Base-by-base conservation (phyloP, 2,888 invertebrate species). In the Drosophila helvetica region DNA sequence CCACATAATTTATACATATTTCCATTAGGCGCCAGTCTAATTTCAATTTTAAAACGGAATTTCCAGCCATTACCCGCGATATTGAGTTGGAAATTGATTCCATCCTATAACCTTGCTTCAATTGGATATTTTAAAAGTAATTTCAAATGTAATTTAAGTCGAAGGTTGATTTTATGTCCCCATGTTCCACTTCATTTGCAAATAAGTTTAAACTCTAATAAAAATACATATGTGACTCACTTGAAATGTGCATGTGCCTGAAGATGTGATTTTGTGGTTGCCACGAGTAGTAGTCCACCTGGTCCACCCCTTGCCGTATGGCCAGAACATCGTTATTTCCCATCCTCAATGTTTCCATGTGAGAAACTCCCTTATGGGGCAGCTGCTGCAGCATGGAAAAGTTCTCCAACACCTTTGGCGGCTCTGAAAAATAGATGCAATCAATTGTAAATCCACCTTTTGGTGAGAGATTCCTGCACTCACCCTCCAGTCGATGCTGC, bases 331-430 rank as follows among this genome's bases (percentile, higher is more conserved):
- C 87, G 6, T 77, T 33, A 74, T 51, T 3, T 48, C 50, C 10
- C 42, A 72, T 17, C 10, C 77, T 74, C 4, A 87, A 15, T 7
- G 78, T 59, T 17, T 86, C 63, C 2, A 91, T 33, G 45, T 75
- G 73, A 15, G 72, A 81, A 1, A 38, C 38, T n/a, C 77, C 76
- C 45, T 77, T 67, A 1, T 81, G 66, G 0, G 67, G 50, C 4
- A 92, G 50, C 12, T 71, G 76, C 67, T 91, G 91, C 6, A 88
- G 73, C 3, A 90, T n/a, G 27, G 78, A 73, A 60, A 92, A 91
- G 66, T 86, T 80, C 15, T 88, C 78, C 45, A 92, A 64, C 43
- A 88, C 80, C 66, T 51, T 72, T 1, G 42, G 63, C 10, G 65
- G 66, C 74, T 90, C 74, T 72, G 42, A 17, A 59, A 38, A 10